Conservation (phyloP, 1,140 invertebrate genomes). For the Thaumetopoea pityocampa region DNA sequence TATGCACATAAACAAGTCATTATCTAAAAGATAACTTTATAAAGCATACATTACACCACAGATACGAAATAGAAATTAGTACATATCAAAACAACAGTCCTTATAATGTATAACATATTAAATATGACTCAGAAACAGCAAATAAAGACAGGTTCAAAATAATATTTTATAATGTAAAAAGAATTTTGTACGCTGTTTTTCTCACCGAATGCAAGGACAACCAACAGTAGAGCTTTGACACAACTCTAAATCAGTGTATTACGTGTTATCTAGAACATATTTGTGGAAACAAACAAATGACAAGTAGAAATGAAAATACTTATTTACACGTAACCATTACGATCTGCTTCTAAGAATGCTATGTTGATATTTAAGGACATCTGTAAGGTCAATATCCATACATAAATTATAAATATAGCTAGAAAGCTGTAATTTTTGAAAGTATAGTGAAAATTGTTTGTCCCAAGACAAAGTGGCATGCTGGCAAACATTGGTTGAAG, state of each 20-base stretch:
- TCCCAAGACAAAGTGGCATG: slow-evolving; percentile 17
- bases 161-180: slow-evolving; percentile 8
- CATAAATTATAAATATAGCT: slow-evolving; percentile 1
- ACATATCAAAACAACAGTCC: too few species aligned
- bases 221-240: slow-evolving; percentile 2
- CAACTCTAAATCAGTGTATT: slow-evolving; percentile 3
- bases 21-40: too few species aligned
- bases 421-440: slow-evolving; percentile 10
- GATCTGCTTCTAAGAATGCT: neutral
- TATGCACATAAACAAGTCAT: too few species aligned
- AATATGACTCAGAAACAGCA: slow-evolving; percentile 6
- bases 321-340: slow-evolving; percentile 5
- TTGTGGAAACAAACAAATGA: slow-evolving; percentile 18
- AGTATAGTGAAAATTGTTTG: slow-evolving; percentile 11
- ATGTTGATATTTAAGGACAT: neutral
- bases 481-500: slow-evolving; percentile 13
- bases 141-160: slow-evolving; percentile 7
- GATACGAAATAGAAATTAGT: too few species aligned
- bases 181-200: neutral
- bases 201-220: slow-evolving; percentile 1
- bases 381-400: neutral
- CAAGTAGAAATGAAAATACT: slow-evolving; percentile 13
- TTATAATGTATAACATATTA: slow-evolving; percentile 1
- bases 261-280: slow-evolving; percentile 19
- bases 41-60: too few species aligned